A percentile compares a stretch with the other conserved stretches of the same genome.
Conservation (phyloP, 2,797 vertebrate genomes). For the Clarias pachynema region DNA sequence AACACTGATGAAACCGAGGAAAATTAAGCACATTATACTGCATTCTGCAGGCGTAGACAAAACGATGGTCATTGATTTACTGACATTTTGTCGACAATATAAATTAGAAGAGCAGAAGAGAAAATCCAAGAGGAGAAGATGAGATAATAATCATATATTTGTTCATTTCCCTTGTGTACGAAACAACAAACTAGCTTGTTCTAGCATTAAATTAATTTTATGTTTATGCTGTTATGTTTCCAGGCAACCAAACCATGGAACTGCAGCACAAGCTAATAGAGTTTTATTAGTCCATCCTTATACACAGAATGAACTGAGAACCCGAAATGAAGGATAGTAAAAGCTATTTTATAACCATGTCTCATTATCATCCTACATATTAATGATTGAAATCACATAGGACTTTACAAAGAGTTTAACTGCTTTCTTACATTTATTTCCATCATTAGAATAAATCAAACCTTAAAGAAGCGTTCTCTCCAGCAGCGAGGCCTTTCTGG, state of each 20-base stretch:
- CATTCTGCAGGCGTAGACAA: not conserved
- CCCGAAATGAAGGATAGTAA: not conserved
- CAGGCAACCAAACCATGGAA: conserved; percentile 1
- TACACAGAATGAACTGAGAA: not conserved
- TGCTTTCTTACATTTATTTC: not conserved
- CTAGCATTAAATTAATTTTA: not conserved
- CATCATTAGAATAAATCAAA: conserved; percentile 50
- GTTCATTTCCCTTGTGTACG: not conserved
- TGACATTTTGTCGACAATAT: not conserved
- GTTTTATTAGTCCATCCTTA: not conserved
- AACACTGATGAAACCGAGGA: not conserved
- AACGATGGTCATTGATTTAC: not conserved
- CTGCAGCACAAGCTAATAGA: not conserved
- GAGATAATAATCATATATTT: not conserved
- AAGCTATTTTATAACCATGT: not conserved
- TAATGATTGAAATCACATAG: not conserved
- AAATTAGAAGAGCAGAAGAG: no score
- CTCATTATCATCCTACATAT: not conserved
- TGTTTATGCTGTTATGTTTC: not conserved
- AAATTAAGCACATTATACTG: not conserved
- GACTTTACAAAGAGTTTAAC: not conserved
- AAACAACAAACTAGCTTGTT: not conserved
- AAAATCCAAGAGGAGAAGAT: not conserved
- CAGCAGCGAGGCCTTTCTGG: conserved; percentile 86
- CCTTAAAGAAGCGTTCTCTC: conserved; percentile 84